Conservation (phyloP, 2,797 vertebrate species). For the Xerus rutilus region DNA sequence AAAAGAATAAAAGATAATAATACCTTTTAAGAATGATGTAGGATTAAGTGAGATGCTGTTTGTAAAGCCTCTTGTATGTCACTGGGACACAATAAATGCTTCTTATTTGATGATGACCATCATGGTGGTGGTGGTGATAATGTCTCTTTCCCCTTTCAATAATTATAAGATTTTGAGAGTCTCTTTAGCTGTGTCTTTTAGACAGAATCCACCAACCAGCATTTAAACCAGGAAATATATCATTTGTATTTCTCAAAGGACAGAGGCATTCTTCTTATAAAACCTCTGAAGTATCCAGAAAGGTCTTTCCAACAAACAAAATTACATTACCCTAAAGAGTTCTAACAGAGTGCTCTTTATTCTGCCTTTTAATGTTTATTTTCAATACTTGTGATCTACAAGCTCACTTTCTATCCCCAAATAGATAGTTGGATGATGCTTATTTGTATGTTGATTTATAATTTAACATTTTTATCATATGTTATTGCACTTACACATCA, state of each 20-base stretch:
- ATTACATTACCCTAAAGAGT: background rate
- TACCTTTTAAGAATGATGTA: background rate
- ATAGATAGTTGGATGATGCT: background rate
- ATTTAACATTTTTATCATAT: background rate
- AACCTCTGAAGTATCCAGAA: background rate
- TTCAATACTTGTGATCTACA: background rate
- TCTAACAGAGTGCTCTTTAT: background rate
- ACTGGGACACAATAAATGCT: background rate
- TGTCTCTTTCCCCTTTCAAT: background rate
- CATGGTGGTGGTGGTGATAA: background rate
- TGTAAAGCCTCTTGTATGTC: background rate
- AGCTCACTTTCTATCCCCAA: background rate
- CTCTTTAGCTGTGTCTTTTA: conserved; percentile 5
- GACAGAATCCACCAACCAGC: background rate
- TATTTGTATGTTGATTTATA: conserved; percentile 36
- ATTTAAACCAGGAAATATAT: conserved; percentile 23
- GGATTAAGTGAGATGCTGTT: background rate
- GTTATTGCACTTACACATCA: background rate
- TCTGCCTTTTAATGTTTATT: background rate
- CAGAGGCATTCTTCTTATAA: conserved; percentile 27
- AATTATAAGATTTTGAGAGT: background rate
- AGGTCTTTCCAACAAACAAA: background rate
- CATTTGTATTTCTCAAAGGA: conserved; percentile 50
- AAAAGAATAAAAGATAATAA: background rate
- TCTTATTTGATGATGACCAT: background rate